A percentile compares a stretch with the other conserved stretches of the same genome.
Conservation (phyloP, 1,140 invertebrate species). For the Heliconius hewitsoni region DNA sequence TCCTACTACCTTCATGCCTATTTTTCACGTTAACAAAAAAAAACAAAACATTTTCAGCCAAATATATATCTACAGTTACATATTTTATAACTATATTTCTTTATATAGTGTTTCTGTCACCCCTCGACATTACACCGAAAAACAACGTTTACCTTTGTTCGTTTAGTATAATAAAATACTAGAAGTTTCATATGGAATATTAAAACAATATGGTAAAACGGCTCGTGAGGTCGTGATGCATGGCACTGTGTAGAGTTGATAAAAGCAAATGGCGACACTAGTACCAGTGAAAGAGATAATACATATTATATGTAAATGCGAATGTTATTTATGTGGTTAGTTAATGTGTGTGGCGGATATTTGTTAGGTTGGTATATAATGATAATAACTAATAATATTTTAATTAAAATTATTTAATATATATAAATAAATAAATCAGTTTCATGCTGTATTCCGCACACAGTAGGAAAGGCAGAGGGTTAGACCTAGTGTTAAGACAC, state of each 20-base stretch:
- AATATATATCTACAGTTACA: no score
- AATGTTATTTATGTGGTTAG: background rate
- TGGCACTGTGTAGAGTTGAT: slow-evolving; percentile 17
- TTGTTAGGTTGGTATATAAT: background rate
- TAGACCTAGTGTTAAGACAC: no score
- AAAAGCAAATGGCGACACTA: slow-evolving; percentile 27
- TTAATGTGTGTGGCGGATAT: background rate
- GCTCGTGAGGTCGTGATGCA: slow-evolving; percentile 38
- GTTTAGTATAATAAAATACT: background rate
- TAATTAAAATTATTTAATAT: no score
- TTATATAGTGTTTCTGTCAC: background rate
- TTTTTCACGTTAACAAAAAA: no score
- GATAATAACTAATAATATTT: background rate
- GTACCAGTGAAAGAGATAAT: slow-evolving; percentile 14
- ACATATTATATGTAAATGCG: background rate
- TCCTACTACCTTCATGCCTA: no score
- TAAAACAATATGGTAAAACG: slow-evolving; percentile 14
- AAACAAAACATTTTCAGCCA: no score
- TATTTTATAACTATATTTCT: background rate
- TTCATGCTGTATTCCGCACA: no score
- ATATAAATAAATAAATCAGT: no score
- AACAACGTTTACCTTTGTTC: background rate
- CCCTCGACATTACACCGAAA: background rate
- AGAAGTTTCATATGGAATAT: slow-evolving; percentile 16
- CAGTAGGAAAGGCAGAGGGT: no score